Evolutionary conservation across 1,140 invertebrate genomes (phyloP), one percentile per base, ranked within the genome.

Genomic region (Drosophila leontia): DNA sequence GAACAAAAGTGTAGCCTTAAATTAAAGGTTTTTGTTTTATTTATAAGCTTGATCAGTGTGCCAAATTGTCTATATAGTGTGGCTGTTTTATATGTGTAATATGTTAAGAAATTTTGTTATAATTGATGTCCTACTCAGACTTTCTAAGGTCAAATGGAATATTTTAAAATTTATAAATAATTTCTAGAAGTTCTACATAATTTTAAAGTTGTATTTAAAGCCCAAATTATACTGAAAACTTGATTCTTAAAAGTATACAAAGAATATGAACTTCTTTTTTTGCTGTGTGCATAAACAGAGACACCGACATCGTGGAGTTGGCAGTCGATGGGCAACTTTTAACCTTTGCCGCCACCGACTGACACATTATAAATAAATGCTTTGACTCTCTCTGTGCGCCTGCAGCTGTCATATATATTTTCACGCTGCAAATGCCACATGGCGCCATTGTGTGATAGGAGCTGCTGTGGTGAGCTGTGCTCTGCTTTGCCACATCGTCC

Each of bases 261-360:
- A 1, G 7, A 17, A 15, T 5, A n/a, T 4, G 0, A 29, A 17
- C 29, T 19, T 17, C 12, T 0, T 6, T 37, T 55, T 39, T 55
- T 23, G 17, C 3, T 55, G 34, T 6, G 19, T 55, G 51, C 9
- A 55, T 1, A 23, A 23, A 8, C 51, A 13, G 7, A 53, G 29
- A 51, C 2, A 34, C 12, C 50, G 7, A 19, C 50, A 19, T 32
- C 0, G n/a, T 19, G 23, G 15, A 71, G 50, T 53, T 70, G 65
- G 37, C 82, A 81, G 65, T 86, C 75, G 63, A 85, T 85, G 82
- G 83, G 77, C 77, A 88, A 83, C 80, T 58, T 84, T 88, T 87
- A 88, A 83, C 84, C 83, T 87, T 87, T 84, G 51, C 51, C 51
- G 51, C 51, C 51, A 53, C 74, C 29, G 35, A 50, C 55, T 70